Conservation (phyloP, 2,113 vertebrate genomes). For the Pseudorasbora parva region DNA sequence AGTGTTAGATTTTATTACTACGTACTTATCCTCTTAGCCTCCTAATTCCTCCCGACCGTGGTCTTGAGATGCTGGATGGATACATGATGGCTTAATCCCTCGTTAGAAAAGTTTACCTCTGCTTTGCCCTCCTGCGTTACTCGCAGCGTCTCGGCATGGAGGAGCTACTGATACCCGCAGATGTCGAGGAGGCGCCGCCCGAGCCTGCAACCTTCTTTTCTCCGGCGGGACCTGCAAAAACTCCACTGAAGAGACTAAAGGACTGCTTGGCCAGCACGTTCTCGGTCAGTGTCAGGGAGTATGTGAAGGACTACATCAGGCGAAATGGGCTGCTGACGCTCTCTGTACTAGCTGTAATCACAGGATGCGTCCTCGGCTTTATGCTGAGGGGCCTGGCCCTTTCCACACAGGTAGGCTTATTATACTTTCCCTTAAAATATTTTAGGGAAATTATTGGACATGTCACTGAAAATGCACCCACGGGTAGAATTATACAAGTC, state of each 20-base stretch:
- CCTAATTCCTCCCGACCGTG: conserved; percentile 53
- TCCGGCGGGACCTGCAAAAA: conserved; percentile 37
- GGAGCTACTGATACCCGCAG: conserved; percentile 70
- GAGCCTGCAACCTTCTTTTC: conserved; percentile 47
- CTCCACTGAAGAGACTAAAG: conserved; percentile 49
- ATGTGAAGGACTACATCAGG: conserved; percentile 61
- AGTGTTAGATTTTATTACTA: conserved; percentile 58
- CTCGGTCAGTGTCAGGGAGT: conserved; percentile 30
- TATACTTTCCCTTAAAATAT: background rate
- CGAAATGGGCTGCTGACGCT: conserved; percentile 83
- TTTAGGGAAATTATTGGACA: background rate
- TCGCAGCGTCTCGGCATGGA: conserved; percentile 68
- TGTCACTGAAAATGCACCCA: background rate
- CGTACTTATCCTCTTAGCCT: conserved; percentile 71
- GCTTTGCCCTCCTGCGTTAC: conserved; percentile 40
- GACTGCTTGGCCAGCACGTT: conserved; percentile 21
- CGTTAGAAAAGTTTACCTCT: conserved; percentile 45
- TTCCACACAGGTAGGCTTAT: conserved; percentile 78
- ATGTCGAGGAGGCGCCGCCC: conserved; percentile 62
- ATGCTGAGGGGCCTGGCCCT: conserved; percentile 79
- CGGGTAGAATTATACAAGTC: background rate
- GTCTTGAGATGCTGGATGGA: conserved; percentile 38
- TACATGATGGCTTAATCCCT: conserved; percentile 67
- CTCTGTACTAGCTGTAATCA: conserved; percentile 79
- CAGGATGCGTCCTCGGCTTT: conserved; percentile 83